These are phyloP conservation scores for Nephrotoma appendiculata DNA, from an alignment of 2,888 invertebrate species.

Conservation along the genomic window DNA sequence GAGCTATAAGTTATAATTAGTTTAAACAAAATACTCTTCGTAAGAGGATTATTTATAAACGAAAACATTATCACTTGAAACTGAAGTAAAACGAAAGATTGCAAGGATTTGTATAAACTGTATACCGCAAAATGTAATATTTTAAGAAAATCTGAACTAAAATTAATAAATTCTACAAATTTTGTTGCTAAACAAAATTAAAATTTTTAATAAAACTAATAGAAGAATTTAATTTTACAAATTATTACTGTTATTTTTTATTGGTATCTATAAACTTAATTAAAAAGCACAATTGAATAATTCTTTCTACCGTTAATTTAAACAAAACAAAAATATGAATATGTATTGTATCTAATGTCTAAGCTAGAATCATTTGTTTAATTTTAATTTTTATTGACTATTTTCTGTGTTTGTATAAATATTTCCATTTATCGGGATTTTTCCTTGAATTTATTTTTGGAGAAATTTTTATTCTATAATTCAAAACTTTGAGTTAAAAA, in stretches of 20 bases:
- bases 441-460: neutral
- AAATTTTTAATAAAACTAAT: neutral
- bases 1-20: neutral
- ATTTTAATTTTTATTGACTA: neutral
- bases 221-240: conserved; percentile 1
- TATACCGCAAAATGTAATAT: conserved; percentile 14
- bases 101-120: conserved; percentile 16
- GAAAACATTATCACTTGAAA: conserved; percentile 14
- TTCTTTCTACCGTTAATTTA: neutral
- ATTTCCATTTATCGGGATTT: neutral
- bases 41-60: too few species aligned
- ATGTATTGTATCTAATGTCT: neutral
- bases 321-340: neutral
- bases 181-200: neutral
- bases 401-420: neutral
- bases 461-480: neutral
- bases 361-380: neutral
- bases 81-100: conserved; percentile 8
- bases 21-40: too few species aligned
- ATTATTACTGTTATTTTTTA: neutral
- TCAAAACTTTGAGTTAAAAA: neutral
- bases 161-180: neutral
- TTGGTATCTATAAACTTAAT: neutral
- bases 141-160: conserved; percentile 6
- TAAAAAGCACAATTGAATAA: neutral